Evolutionary conservation across 2,113 vertebrate species (phyloP).

Genomic region (Phalacrocorax aristotelis): DNA sequence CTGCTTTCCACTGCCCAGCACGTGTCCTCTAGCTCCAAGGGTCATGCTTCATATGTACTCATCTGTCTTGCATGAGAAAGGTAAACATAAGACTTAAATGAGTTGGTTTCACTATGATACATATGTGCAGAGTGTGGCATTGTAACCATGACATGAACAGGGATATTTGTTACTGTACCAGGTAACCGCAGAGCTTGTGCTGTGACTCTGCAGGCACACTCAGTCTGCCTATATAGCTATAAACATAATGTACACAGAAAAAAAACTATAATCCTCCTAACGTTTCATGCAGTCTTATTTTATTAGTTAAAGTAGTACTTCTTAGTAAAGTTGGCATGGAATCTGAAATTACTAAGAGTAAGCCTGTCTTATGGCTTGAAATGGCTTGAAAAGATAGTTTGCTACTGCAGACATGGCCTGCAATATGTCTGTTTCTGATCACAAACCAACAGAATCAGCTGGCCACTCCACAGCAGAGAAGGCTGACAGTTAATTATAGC

Average conservation of each 20-base stretch:
- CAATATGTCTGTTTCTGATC: conserved; percentile 53
- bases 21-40: background rate
- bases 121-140: background rate
- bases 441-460: conserved; percentile 61
- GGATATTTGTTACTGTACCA: background rate
- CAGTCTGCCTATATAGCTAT: background rate
- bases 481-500: conserved; percentile 78
- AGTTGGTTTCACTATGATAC: background rate
- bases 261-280: background rate
- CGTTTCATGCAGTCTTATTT: background rate
- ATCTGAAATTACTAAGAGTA: background rate
- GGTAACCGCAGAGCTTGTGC: background rate
- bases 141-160: background rate
- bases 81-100: background rate
- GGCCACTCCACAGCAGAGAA: conserved; percentile 55
- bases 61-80: background rate
- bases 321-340: background rate
- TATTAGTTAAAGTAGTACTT: background rate
- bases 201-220: background rate
- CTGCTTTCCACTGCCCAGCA: background rate
- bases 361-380: background rate
- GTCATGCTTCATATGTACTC: background rate
- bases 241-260: background rate
- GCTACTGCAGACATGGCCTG: background rate
- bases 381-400: background rate